Base-by-base conservation (phyloP, 2,888 invertebrate species). In the Hypsopygia costalis region DNA sequence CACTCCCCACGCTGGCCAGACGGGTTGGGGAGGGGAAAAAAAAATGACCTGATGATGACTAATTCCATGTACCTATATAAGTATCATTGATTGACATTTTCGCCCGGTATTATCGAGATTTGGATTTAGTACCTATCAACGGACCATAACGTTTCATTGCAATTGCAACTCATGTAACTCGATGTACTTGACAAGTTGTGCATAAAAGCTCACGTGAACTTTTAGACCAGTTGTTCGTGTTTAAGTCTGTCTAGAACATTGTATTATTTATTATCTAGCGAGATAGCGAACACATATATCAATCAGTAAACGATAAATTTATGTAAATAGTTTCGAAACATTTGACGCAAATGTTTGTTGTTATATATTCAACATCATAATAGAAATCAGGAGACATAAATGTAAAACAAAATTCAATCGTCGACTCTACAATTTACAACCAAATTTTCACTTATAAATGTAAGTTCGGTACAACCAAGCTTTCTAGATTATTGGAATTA, bases 141-240 rank as follows among this genome's bases (percentile, higher is more conserved):
- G n/a, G 12, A 11, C 20, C 61, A 55, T 52, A 58, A 55, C 51
- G 52, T 57, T 55, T 62, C 53, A 57, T 55, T 62, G 59, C 16
- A n/a, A 21, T 11, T 11, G 34, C 4, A 1, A 8, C 10, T 12
- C 32, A 1, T 27, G 16, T 16, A 25, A 39, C 33, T 28, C 5
- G 27, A 25, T 28, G 69, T 70, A 72, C 73, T 74, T 72, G 72
- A 72, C 65, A 66, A 65, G 52, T 62, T 59, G 25, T n/a, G 58
- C 54, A 60, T 62, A 62, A 68, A 69, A 69, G 64, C 64, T 67
- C 49, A 47, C 42, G 51, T 49, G 52, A 53, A 39, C 46, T 51
- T 46, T 20, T 33, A 36, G 36, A 29, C 12, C 20, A 36, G 9
- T 20, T 36, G 21, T 7, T 30, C 28, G 28, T 29, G 9, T 35